These are phyloP conservation scores for Pipistrellus kuhlii DNA, from an alignment of 2,797 vertebrate species.

Conservation along the genomic window DNA sequence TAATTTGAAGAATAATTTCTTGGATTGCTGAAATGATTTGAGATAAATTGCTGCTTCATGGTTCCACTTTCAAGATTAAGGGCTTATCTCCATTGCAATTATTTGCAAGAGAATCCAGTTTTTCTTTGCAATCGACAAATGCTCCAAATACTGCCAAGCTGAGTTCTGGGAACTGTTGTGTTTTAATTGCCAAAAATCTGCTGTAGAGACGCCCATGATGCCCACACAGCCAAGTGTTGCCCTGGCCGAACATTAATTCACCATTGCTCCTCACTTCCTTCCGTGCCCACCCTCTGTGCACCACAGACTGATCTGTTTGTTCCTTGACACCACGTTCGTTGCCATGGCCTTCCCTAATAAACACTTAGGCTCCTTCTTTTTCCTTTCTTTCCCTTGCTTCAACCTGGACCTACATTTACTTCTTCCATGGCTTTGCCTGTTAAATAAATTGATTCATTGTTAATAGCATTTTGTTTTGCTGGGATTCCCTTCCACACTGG, in stretches of 20 bases:
- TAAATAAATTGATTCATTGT: not conserved
- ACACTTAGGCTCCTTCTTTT: not conserved
- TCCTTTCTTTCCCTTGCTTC: not conserved
- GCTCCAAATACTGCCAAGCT: not conserved
- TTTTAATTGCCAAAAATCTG: not conserved
- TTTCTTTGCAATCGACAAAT: not conserved
- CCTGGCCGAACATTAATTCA: not conserved
- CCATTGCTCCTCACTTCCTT: not conserved
- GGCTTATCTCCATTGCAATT: not conserved
- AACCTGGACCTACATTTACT: conserved; percentile 35
- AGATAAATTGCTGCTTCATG: not conserved
- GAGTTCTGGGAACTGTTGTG: not conserved
- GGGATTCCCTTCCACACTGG: not conserved
- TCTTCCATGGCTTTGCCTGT: not conserved
- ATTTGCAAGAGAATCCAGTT: not conserved
- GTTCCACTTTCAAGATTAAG: not conserved
- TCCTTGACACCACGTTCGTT: not conserved
- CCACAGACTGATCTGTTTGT: not conserved
- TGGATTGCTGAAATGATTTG: not conserved
- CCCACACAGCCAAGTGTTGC: not conserved
- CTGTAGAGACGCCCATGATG: not conserved
- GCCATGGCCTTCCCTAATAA: not conserved
- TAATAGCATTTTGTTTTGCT: not conserved
- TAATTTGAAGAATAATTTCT: conserved; percentile 35
- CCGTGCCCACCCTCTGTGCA: not conserved